A percentile compares a stretch with the other conserved stretches of the same genome.
These are phyloP conservation scores for Sericinus montela DNA, from an alignment of 2,888 invertebrate genomes.

Conservation along the genomic window DNA sequence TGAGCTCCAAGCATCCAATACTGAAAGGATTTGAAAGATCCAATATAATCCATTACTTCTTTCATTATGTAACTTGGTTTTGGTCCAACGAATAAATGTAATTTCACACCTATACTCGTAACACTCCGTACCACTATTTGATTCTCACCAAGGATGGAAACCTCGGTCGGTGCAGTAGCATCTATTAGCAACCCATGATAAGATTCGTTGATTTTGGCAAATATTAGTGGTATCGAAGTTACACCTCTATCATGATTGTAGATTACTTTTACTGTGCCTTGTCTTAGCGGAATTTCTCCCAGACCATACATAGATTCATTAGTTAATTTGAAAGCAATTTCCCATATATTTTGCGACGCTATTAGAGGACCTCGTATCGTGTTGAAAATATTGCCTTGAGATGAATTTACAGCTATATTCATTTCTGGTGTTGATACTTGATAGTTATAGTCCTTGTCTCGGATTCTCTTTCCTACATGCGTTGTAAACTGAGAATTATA, in stretches of 20 bases:
- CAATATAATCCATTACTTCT: slow-evolving; percentile 49
- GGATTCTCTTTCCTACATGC: slow-evolving; percentile 38
- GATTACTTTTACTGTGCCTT: slow-evolving; percentile 52
- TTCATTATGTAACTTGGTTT: slow-evolving; percentile 57
- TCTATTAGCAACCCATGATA: slow-evolving; percentile 80
- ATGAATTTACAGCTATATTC: slow-evolving; percentile 42
- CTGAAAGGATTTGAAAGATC: slow-evolving; percentile 39
- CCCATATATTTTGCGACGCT: slow-evolving; percentile 80
- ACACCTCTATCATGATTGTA: slow-evolving; percentile 66
- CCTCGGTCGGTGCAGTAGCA: slow-evolving; percentile 74
- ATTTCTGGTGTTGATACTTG: slow-evolving; percentile 48
- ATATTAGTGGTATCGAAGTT: slow-evolving; percentile 71
- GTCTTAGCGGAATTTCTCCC: slow-evolving; percentile 64
- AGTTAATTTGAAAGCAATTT: slow-evolving; percentile 76
- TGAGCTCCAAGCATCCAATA: slow-evolving; percentile 73
- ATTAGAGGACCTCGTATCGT: slow-evolving; percentile 79
- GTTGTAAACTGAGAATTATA: slow-evolving; percentile 41
- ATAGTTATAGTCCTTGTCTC: slow-evolving; percentile 45
- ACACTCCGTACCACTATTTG: slow-evolving; percentile 78
- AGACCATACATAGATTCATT: slow-evolving; percentile 77
- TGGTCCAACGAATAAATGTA: slow-evolving; percentile 65
- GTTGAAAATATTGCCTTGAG: slow-evolving; percentile 61
- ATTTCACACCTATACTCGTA: slow-evolving; percentile 51
- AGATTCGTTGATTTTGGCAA: slow-evolving; percentile 66
- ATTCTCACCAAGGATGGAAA: slow-evolving; percentile 71